Evolutionary conservation across 2,797 vertebrate species (phyloP).

Genomic region (Emys orbicularis): DNA sequence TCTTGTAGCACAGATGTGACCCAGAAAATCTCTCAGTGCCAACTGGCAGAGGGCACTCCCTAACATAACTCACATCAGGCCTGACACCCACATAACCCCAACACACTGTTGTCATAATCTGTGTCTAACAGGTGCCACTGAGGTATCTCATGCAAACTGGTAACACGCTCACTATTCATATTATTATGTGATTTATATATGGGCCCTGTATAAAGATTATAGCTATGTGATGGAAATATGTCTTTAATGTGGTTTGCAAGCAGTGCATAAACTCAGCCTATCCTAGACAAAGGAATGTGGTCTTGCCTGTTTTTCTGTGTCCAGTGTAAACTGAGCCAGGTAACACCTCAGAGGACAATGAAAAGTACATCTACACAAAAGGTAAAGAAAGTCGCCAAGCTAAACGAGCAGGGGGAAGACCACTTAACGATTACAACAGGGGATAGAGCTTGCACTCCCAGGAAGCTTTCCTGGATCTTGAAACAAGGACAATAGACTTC

Average conservation of each 20-base stretch:
- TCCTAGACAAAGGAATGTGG: not conserved
- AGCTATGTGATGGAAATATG: not conserved
- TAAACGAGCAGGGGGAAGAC: not conserved
- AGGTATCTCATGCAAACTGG: not conserved
- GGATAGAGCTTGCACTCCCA: not conserved
- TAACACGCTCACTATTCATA: not conserved
- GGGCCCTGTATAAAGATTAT: not conserved
- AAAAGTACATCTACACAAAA: not conserved
- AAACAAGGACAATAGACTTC: not conserved
- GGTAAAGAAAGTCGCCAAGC: not conserved
- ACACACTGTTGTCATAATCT: not conserved
- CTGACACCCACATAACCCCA: not conserved
- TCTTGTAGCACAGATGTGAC: not conserved
- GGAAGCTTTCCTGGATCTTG: not conserved
- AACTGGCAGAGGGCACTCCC: not conserved
- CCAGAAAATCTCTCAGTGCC: not conserved
- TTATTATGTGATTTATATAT: not conserved
- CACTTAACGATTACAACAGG: not conserved
- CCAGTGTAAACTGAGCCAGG: not conserved
- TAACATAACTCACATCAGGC: not conserved
- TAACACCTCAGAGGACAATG: not conserved
- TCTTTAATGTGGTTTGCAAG: not conserved
- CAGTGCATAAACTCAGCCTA: not conserved
- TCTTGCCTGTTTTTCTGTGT: not conserved
- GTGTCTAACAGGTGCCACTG: not conserved